Conservation (phyloP, 2,113 vertebrate species). For the Clarias gariepinus region DNA sequence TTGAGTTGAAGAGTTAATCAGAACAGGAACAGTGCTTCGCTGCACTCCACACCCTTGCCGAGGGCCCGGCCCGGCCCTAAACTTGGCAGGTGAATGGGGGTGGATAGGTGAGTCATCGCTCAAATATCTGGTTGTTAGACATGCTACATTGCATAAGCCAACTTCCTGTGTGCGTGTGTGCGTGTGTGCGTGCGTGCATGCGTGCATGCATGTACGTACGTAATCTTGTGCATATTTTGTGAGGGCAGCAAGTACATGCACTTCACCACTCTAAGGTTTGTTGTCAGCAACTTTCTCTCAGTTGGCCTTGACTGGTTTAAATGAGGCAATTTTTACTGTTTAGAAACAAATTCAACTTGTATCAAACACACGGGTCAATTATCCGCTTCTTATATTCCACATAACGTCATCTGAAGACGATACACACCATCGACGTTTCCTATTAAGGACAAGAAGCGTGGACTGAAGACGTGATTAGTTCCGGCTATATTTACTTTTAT, state of each 20-base stretch:
- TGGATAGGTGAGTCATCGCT: conserved; percentile 62
- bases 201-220: conserved; percentile 22
- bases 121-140: conserved; percentile 58
- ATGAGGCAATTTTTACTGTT: not conserved
- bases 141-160: conserved; percentile 1
- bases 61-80: conserved; percentile 18
- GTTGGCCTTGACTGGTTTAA: not conserved
- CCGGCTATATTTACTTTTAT: not conserved
- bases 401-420: not conserved
- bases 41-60: conserved; percentile 60
- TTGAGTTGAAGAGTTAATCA: conserved; percentile 44
- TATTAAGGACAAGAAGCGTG: not conserved
- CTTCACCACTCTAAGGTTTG: not conserved
- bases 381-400: not conserved
- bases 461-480: not conserved
- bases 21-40: conserved; percentile 62
- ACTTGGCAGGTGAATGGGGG: conserved; percentile 26
- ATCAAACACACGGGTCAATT: not conserved
- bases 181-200: conserved; percentile 11
- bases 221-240: not conserved
- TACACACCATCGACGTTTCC: not conserved
- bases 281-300: conserved; percentile 1
- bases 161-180: conserved; percentile 49
- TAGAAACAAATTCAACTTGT: not conserved
- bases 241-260: not conserved